Evolutionary conservation across 2,113 vertebrate genomes (phyloP), one percentile per base, ranked within the genome.

Genomic region (Ancistrus triradiatus): DNA sequence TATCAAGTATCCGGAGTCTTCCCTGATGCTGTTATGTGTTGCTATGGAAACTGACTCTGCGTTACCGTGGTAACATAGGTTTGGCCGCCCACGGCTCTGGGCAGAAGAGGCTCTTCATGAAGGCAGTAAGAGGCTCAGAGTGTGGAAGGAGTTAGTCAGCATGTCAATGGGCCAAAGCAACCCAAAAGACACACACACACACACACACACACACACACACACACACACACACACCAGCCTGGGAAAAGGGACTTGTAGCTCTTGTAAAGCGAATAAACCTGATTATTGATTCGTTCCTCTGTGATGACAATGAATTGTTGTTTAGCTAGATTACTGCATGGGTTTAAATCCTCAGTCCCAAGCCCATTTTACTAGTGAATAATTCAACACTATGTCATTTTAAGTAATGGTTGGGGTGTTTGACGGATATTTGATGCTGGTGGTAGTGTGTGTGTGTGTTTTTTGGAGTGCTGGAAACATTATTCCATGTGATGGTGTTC

Each of bases 101-200:
- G 51, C 64, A 55, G 73, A 68, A 61, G 55, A 57, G 62, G 38
- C 65, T 68, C 55, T 75, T 47, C 52, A 59, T 51, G 42, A 22
- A 69, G n/a, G 55, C 62, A 27, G n/a, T 57, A 57, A n/a, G n/a
- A n/a, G n/a, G n/a, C n/a, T n/a, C n/a, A n/a, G 57, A 53, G 21
- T 62, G 65, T 61, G 59, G 73, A 70, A 74, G 62, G 68, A 55
- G 68, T 74, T 74, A 71, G 68, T 74, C 73, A 74, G 73, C 68
- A 63, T 48, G 66, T 51, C 35, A 59, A 13, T 42, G 15, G 48
- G 53, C 70, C 59, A 63, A 73, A 59, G 42, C 63, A 43, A 58
- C 31, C 47, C 49, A 13, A 10, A 17, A 58, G 7, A 35, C 47
- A 33, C 50, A 43, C 24, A 24, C 27, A 22, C 51, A 37, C 55